Percentiles rank a stretch among this genome's conserved stretches.
phyloP scores from a whole-genome alignment of 2,113 vertebrate genomes.

The Oriolus oriolus region DNA sequence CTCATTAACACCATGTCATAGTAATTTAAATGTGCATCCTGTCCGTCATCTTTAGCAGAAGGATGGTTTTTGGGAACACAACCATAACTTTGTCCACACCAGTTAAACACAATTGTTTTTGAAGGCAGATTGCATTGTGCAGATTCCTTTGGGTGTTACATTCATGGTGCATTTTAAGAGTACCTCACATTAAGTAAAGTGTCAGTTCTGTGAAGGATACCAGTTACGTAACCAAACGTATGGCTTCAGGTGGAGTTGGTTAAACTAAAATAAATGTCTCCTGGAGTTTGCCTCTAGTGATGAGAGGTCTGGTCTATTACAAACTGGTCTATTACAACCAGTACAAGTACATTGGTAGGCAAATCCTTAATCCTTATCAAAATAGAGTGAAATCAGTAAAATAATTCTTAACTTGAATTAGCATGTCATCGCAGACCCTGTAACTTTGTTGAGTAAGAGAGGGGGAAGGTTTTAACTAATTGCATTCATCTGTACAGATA shows the following conservation, averaged over 20 bases:
- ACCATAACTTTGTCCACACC: background rate
- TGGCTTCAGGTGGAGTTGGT: background rate
- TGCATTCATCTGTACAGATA: background rate
- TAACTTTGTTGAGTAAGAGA: background rate
- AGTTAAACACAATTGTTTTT: background rate
- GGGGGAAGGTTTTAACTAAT: background rate
- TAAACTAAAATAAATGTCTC: background rate
- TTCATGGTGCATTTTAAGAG: background rate
- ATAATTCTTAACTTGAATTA: background rate
- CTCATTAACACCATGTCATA: background rate
- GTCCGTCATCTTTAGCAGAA: background rate
- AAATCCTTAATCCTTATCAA: background rate
- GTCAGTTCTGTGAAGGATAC: background rate
- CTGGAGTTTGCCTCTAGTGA: background rate
- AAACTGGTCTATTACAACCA: background rate
- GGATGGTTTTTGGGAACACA: background rate
- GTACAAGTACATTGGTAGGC: background rate
- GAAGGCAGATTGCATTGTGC: background rate
- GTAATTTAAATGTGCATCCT: background rate
- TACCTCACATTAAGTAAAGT: background rate
- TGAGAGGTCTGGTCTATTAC: background rate
- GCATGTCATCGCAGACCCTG: background rate
- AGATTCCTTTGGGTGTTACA: background rate
- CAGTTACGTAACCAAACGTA: background rate
- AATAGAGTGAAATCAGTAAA: background rate